Conservation (phyloP, 2,113 vertebrate species). For the Chloebia gouldiae region DNA sequence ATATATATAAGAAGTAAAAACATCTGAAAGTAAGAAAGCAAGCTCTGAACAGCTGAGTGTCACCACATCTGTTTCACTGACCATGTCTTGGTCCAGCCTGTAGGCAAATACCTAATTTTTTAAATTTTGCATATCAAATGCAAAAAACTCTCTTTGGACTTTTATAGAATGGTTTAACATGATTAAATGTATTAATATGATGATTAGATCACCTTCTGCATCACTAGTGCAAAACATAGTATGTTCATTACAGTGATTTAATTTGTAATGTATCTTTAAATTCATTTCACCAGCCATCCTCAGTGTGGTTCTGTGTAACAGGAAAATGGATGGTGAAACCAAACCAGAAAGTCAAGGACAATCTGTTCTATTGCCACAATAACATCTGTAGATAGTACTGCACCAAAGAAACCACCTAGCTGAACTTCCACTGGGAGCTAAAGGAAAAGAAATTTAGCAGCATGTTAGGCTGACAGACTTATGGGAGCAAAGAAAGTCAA, state of each 20-base stretch:
- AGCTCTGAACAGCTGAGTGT: neutral
- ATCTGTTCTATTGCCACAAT: neutral
- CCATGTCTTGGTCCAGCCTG: neutral
- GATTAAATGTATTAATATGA: neutral
- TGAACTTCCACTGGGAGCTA: neutral
- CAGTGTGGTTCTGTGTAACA: neutral
- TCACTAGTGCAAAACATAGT: neutral
- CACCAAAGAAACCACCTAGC: neutral
- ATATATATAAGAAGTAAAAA: neutral
- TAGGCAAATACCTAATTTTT: neutral
- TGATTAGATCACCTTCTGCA: neutral
- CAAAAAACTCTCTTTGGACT: neutral
- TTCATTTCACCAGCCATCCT: neutral
- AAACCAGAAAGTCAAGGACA: neutral
- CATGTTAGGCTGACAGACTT: neutral
- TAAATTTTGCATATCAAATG: neutral
- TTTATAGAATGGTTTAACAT: neutral
- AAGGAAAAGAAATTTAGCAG: neutral
- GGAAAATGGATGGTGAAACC: neutral
- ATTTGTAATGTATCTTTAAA: neutral
- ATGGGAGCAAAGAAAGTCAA: neutral
- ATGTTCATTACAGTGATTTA: neutral
- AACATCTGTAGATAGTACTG: neutral
- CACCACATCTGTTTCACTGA: neutral
- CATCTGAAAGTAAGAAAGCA: neutral